Conservation (phyloP, 2,888 invertebrate genomes). For the Eupelmus urozonus region DNA sequence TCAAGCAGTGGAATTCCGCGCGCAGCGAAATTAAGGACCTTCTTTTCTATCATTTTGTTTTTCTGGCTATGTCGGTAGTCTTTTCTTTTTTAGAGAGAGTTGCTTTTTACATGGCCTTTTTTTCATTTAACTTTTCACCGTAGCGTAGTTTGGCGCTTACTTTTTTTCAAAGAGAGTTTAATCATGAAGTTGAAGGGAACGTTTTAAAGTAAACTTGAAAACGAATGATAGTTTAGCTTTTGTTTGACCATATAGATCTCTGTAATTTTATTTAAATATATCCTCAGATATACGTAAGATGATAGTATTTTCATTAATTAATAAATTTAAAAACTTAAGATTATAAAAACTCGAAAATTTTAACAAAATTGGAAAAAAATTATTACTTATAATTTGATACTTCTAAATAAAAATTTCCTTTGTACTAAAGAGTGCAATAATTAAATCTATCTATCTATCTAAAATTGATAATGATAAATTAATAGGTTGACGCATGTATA, state of each 20-base stretch:
- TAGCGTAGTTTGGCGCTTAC: not conserved
- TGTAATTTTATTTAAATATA: too few species aligned
- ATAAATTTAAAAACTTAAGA: too few species aligned
- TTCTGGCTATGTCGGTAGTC: not conserved
- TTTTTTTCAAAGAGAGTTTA: conserved; percentile 13
- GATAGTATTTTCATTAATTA: too few species aligned
- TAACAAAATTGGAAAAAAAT: too few species aligned
- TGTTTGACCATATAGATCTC: too few species aligned
- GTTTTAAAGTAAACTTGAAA: conserved; percentile 12
- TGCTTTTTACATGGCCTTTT: not conserved
- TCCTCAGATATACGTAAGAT: too few species aligned
- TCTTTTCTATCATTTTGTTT: conserved; percentile 5
- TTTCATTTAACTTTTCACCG: not conserved
- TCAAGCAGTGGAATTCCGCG: conserved; percentile 50
- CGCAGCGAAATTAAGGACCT: conserved; percentile 54
- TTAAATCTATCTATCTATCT: too few species aligned
- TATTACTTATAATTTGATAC: too few species aligned
- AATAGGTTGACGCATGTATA: not conserved
- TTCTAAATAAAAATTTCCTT: too few species aligned
- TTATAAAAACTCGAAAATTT: too few species aligned
- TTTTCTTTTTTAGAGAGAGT: conserved; percentile 14
- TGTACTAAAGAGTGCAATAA: too few species aligned
- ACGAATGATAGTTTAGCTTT: not conserved
- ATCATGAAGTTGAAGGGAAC: not conserved
- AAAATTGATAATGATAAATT: conserved; percentile 27